A percentile compares a stretch with the other conserved stretches of the same genome.
Evolutionary conservation across 1,140 invertebrate genomes (phyloP).

Genomic region (Sycobia sp.): DNA sequence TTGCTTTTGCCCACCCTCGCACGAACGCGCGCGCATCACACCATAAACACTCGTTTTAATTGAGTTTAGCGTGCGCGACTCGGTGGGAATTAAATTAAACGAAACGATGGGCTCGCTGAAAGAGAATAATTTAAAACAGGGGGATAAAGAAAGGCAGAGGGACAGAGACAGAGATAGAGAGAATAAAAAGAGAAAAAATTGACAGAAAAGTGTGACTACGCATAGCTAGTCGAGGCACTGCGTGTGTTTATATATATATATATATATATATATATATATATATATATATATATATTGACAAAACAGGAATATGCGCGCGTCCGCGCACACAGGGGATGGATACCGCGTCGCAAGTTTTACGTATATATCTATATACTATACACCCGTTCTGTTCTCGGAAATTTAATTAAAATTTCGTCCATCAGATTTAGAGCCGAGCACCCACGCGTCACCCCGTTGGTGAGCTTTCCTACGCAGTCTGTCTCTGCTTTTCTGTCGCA

Average conservation of each 20-base stretch:
- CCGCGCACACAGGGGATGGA: slow-evolving; percentile 32
- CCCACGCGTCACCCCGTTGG: background rate
- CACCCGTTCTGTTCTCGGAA: slow-evolving; percentile 39
- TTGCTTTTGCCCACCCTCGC: no score
- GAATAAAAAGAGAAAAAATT: background rate
- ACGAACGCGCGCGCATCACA: background rate
- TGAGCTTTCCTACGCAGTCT: slow-evolving; percentile 1
- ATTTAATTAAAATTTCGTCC: slow-evolving; percentile 51
- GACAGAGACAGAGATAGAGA: background rate
- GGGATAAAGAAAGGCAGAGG: background rate
- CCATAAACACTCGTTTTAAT: slow-evolving; percentile 14
- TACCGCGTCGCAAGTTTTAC: slow-evolving; percentile 38
- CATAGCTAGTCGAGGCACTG: no score
- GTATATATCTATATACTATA: no score
- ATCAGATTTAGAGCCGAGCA: slow-evolving; percentile 16
- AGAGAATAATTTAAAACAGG: background rate
- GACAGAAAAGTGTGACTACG: background rate
- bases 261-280: no score
- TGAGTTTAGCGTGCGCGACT: slow-evolving; percentile 11
- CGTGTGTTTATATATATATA: no score
- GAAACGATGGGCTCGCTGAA: background rate
- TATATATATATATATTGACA: no score
- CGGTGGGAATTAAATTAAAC: slow-evolving; percentile 29
- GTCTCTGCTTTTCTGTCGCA: background rate
- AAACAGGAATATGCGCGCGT: slow-evolving; percentile 27